Conservation (phyloP, 2,113 vertebrate species). For the Sinocyclocheilus rhinocerous region DNA sequence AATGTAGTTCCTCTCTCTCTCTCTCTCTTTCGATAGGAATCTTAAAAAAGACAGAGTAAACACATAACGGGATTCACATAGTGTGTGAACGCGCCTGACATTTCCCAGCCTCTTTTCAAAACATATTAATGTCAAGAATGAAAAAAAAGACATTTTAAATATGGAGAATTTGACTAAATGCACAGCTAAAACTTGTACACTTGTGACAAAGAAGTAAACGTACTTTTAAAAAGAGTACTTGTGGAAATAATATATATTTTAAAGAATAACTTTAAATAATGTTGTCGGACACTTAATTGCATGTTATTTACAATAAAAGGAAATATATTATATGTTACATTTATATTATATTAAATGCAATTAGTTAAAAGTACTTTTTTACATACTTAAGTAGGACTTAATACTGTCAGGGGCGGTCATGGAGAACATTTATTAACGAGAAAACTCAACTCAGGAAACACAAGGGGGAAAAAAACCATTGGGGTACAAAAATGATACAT, state of each 20-base stretch:
- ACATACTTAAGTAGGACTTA: no score
- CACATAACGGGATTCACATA: constrained; percentile 44
- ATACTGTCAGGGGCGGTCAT: no score
- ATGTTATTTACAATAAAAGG: background rate
- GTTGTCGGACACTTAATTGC: no score
- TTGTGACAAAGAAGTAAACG: background rate
- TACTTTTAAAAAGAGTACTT: background rate
- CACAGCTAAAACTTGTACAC: background rate
- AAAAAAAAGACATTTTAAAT: background rate
- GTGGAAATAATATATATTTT: background rate
- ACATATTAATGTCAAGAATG: constrained; percentile 18
- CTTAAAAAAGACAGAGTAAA: constrained; percentile 47
- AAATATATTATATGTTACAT: background rate
- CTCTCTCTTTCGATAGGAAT: constrained; percentile 39
- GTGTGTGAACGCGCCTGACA: constrained; percentile 11
- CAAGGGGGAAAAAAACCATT: no score
- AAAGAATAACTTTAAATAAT: no score
- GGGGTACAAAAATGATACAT: no score
- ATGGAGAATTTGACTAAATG: background rate
- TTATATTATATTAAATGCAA: background rate
- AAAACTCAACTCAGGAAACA: no score
- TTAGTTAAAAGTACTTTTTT: background rate
- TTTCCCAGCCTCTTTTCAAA: constrained; percentile 46
- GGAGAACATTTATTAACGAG: no score
- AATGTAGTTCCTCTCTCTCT: constrained; percentile 28